Evolutionary conservation across 2,888 invertebrate species (phyloP).

Genomic region (Camptogramma bilineatum): DNA sequence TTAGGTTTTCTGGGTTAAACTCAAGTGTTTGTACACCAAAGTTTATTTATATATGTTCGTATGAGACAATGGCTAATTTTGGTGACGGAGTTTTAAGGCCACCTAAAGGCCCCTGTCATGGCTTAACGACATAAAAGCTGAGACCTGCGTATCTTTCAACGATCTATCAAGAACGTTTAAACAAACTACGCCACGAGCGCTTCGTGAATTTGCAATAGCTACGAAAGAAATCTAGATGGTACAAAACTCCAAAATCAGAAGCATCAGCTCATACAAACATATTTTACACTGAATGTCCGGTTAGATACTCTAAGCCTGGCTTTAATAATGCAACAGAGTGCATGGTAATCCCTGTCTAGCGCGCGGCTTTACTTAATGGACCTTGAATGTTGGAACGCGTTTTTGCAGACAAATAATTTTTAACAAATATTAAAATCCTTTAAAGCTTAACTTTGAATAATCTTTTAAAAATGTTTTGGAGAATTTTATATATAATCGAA

Average conservation of each 20-base stretch:
- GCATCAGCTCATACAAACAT: neutral
- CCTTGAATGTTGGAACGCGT: slow-evolving; percentile 60
- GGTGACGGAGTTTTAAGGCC: too few species aligned
- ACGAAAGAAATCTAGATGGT: too few species aligned
- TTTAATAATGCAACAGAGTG: slow-evolving; percentile 55
- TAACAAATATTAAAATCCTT: neutral
- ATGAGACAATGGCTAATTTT: too few species aligned
- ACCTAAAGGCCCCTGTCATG: too few species aligned
- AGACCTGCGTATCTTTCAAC: too few species aligned
- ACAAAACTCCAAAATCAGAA: neutral
- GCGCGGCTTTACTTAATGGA: slow-evolving; percentile 67
- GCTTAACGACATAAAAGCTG: too few species aligned
- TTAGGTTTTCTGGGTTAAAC: neutral
- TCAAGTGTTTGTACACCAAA: too few species aligned
- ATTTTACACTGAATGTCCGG: slow-evolving; percentile 16
- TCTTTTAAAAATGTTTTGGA: neutral
- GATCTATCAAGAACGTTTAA: too few species aligned
- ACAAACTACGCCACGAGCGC: too few species aligned
- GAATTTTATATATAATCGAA: too few species aligned
- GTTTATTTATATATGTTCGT: too few species aligned
- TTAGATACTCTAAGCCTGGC: slow-evolving; percentile 11
- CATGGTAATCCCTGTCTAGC: slow-evolving; percentile 74
- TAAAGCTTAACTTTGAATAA: neutral
- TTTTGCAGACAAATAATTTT: slow-evolving; percentile 8
- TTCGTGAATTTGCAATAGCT: too few species aligned